These are phyloP conservation scores for Epirrhoe tristata DNA, from an alignment of 2,888 invertebrate genomes.

Conservation along the genomic window DNA sequence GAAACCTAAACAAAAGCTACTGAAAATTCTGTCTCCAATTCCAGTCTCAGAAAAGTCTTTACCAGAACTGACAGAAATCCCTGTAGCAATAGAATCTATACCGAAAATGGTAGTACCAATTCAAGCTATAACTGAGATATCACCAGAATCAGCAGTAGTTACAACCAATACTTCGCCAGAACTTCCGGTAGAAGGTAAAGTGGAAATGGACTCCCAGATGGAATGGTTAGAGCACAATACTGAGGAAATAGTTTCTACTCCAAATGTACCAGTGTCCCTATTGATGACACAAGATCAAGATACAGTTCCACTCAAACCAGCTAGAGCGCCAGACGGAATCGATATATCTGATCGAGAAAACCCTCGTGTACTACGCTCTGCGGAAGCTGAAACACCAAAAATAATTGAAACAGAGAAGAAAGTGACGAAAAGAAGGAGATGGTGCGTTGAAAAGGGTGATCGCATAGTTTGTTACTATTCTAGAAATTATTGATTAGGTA, in stretches of 20 bases:
- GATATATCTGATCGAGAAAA: neutral
- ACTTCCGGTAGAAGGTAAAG: neutral
- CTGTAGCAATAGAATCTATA: neutral
- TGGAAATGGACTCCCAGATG: neutral
- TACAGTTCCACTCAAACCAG: slow-evolving; percentile 7
- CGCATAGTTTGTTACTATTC: slow-evolving; percentile 59
- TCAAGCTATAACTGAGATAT: neutral
- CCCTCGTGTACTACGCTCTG: slow-evolving; percentile 12
- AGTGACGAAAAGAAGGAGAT: slow-evolving; percentile 30
- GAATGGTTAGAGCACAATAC: neutral
- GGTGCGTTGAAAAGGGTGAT: slow-evolving; percentile 61
- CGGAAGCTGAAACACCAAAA: neutral
- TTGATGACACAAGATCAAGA: neutral
- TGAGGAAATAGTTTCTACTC: neutral
- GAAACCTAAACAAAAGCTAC: neutral
- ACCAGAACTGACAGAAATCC: neutral
- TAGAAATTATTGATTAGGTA: slow-evolving; percentile 19
- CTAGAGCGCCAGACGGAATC: neutral
- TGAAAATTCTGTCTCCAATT: neutral
- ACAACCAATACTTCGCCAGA: neutral
- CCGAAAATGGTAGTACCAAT: neutral
- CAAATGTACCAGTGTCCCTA: neutral
- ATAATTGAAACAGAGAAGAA: neutral
- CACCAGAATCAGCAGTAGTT: neutral
- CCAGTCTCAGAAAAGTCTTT: neutral